phyloP scores from a whole-genome alignment of 2,888 invertebrate species.

The Pachydiplax longipennis region DNA sequence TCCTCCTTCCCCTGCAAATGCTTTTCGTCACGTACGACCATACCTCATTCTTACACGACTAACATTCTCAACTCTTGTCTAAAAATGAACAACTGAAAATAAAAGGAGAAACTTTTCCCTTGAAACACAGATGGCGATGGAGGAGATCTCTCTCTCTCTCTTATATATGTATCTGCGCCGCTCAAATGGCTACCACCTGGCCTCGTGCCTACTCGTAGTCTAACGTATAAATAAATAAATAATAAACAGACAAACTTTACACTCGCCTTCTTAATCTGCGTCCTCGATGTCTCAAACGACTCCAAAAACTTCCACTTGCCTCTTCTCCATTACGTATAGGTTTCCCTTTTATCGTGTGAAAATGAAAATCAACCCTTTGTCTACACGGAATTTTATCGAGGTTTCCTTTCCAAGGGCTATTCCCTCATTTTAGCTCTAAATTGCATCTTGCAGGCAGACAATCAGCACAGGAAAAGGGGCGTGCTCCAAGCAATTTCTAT shows the following conservation, averaged over 20 bases:
- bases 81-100: not conserved
- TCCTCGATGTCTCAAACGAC: slow-evolving; percentile 3
- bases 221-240: too few species aligned
- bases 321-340: not conserved
- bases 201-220: too few species aligned
- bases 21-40: slow-evolving; percentile 10
- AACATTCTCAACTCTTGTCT: not conserved
- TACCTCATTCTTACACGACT: not conserved
- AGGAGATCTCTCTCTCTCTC: not conserved
- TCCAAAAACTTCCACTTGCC: not conserved
- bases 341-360: not conserved
- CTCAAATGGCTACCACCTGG: not conserved
- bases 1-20: not conserved
- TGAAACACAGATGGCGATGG: slow-evolving; percentile 15
- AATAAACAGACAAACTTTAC: too few species aligned
- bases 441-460: too few species aligned
- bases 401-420: not conserved
- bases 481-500: too few species aligned
- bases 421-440: too few species aligned
- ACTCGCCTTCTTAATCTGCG: slow-evolving; percentile 4
- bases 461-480: too few species aligned
- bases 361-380: not conserved
- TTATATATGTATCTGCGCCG: not conserved
- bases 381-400: not conserved
- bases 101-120: not conserved